Evolutionary conservation across 1,140 invertebrate genomes (phyloP), one percentile per base, ranked within the genome.

Genomic region (Tetramorium alpestre): DNA sequence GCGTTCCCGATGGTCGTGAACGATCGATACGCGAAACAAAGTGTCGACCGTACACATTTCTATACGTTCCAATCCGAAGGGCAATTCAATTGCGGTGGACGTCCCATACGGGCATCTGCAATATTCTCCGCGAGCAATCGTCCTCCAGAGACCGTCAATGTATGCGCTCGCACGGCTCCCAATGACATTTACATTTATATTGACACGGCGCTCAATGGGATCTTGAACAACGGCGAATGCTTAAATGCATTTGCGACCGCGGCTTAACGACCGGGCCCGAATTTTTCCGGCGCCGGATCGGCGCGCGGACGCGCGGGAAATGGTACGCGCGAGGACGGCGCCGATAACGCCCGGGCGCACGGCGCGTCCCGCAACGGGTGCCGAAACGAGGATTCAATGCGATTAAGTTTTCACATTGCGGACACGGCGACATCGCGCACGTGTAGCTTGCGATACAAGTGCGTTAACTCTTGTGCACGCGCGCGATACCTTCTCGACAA

Each of bases 171-270:
- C 87, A 86, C 86, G 72, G 64, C 88, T 88, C 76, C 84, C 89
- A 92, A 92, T 93, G 93, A 93, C 93, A 94, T 94, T 94, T 94
- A 94, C 94, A 94, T 94, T 94, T 94, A 94, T 94, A 94, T 94
- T 94, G 93, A 94, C 93, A 92, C 91, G 89, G 81, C 76, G 76
- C 86, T 86, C 73, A 92, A 93, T 93, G 80, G 87, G 92, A 93
- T 93, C 90, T 93, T 93, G 92, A 93, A 93, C 92, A 93, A 91
- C 72, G 90, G 70, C 80, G 49, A 25, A 87, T 90, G 90, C 88
- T 91, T 91, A 91, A 91, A 91, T 86, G 90, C 90, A 90, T 92
- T 92, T 89, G 85, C 82, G 86, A 88, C 73, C 58, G 77, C 60
- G 60, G 91, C 89, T 92, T 92, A 92, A 92, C 91, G 90, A 91